These are phyloP conservation scores for Arbacia lixula DNA, from an alignment of 53 echinoderm and acorn worm species.

Conservation along the genomic window DNA sequence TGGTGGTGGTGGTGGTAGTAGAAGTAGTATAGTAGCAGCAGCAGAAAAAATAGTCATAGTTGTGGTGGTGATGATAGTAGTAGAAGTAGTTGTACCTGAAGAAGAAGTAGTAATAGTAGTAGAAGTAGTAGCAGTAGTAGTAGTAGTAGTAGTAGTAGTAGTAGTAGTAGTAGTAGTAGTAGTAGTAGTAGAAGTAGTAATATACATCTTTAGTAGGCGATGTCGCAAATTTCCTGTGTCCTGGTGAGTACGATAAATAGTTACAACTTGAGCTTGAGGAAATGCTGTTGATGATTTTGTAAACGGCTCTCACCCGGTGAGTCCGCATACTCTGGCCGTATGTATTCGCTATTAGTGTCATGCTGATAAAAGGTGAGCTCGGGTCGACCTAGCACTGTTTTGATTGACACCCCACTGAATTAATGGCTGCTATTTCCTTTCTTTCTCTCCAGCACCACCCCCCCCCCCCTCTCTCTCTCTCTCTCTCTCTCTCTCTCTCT, in stretches of 20 bases:
- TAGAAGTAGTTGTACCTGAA: neutral
- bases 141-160: neutral
- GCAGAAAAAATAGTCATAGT: neutral
- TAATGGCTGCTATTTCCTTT: neutral
- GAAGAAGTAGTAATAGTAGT: neutral
- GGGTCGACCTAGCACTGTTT: constrained; percentile 12
- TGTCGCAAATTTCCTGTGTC: too few relatives aligned
- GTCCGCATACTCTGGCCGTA: too few relatives aligned
- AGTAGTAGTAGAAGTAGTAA: neutral
- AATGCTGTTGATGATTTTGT: too few relatives aligned
- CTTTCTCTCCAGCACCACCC: too few relatives aligned
- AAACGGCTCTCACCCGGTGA: too few relatives aligned
- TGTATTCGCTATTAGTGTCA: constrained; percentile 25
- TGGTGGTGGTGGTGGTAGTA: too few relatives aligned
- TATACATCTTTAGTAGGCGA: too few relatives aligned
- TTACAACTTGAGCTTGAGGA: neutral
- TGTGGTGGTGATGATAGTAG: neutral
- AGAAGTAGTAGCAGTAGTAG: neutral
- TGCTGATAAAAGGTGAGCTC: constrained; percentile 12
- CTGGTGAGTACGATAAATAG: neutral
- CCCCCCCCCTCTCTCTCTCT: too few relatives aligned
- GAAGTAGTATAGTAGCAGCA: neutral
- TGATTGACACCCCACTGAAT: constrained; percentile 11
- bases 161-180: neutral
- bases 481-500: too few relatives aligned